Evolutionary conservation across 2,797 vertebrate species (phyloP).

Genomic region (Poeciliopsis presidionis): DNA sequence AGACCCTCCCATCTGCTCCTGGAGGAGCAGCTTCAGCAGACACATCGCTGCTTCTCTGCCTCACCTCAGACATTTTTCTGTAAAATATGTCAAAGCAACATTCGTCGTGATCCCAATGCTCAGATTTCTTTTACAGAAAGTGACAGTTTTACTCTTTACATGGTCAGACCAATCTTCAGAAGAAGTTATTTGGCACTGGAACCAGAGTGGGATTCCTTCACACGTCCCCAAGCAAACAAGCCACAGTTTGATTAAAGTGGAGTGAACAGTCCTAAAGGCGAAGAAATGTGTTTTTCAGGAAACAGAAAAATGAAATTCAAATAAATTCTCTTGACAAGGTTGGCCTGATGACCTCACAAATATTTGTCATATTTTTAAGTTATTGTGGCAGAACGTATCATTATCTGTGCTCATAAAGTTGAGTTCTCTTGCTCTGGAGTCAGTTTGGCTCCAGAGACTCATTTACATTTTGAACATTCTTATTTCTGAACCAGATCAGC

Average conservation of each 20-base stretch:
- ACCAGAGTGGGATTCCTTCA: too few relatives aligned
- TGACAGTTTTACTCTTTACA: neutral
- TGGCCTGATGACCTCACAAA: neutral
- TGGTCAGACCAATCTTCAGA: neutral
- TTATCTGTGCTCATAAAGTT: neutral
- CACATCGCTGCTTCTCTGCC: conserved; percentile 23
- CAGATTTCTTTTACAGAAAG: neutral
- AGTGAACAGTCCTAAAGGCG: neutral
- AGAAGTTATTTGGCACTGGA: neutral
- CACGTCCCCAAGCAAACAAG: too few relatives aligned
- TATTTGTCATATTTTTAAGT: neutral
- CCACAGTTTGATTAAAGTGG: too few relatives aligned
- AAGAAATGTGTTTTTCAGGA: neutral
- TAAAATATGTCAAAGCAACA: neutral
- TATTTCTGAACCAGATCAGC: neutral
- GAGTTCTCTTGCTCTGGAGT: neutral
- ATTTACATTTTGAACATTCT: neutral
- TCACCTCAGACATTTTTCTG: neutral
- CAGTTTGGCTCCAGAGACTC: neutral
- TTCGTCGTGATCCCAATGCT: neutral
- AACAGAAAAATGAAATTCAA: neutral
- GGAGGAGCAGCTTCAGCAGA: conserved; percentile 37
- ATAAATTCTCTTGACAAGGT: neutral
- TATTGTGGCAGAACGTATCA: neutral
- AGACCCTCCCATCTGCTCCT: conserved; percentile 15